Evolutionary conservation across 2,797 vertebrate species (phyloP).

Genomic region (Darevskia mixta): DNA sequence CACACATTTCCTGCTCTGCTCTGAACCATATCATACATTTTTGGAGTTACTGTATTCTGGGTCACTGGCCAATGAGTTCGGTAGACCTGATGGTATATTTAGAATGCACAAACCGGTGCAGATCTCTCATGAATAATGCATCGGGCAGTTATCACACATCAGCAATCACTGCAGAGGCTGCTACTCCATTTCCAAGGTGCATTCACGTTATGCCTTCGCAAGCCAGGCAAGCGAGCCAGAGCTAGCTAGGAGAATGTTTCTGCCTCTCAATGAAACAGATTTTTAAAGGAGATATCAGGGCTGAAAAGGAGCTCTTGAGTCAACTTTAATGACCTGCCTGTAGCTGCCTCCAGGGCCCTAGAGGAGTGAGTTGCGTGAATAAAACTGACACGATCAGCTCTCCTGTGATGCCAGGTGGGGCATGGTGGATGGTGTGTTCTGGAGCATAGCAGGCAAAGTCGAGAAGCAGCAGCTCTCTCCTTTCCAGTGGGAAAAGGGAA

Average conservation of each 20-base stretch:
- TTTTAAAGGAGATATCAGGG: slow-evolving; percentile 25
- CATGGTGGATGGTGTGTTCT: neutral
- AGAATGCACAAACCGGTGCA: slow-evolving; percentile 41
- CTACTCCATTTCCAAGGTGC: neutral
- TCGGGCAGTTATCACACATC: slow-evolving; percentile 11
- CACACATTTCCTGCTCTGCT: neutral
- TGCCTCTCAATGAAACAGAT: slow-evolving; percentile 20
- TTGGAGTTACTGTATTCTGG: slow-evolving; percentile 39
- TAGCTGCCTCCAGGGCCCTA: slow-evolving; percentile 22
- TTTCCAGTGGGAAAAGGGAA: neutral
- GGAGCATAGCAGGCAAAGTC: neutral
- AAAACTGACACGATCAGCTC: slow-evolving; percentile 18
- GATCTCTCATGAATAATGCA: slow-evolving; percentile 4
- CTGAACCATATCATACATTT: slow-evolving; percentile 44
- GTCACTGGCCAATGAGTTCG: slow-evolving; percentile 36
- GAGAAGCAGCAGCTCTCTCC: neutral
- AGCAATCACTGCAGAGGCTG: slow-evolving; percentile 27
- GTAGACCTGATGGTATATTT: slow-evolving; percentile 28
- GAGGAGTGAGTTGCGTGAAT: slow-evolving; percentile 10
- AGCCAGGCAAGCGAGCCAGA: neutral
- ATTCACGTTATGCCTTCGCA: neutral
- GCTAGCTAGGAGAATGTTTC: neutral
- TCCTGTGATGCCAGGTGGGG: neutral
- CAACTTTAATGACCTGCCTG: slow-evolving; percentile 40
- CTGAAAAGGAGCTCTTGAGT: slow-evolving; percentile 31